Evolutionary conservation across 2,797 vertebrate species (phyloP), one percentile per base, ranked within the genome.

Genomic region (Syndactyla subalaris): DNA sequence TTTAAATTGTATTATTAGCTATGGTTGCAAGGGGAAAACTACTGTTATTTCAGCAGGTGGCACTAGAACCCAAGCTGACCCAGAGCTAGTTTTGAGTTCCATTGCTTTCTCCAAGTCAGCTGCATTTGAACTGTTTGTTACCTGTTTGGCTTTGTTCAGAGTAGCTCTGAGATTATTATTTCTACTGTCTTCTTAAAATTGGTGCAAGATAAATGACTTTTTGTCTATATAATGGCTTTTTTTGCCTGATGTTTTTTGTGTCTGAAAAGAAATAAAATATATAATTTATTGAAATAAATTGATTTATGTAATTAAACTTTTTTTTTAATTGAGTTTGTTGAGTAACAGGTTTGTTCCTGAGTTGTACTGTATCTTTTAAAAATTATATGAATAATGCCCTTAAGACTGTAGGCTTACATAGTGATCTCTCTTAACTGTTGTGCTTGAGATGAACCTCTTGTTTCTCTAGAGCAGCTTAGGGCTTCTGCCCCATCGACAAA

Each of bases 31-130:
- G 24, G 12, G 36, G 17, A 82, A 65, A 78, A 52, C 38, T 21
- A 5, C 74, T 87, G 41, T 76, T 83, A 12, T 38, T 88, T 85
- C 94, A 94, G 73, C 85, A 97, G 95, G 39, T 93, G 92, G 96
- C 96, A 87, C 67, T 93, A 96, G 92, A 93, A 72, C 67, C 55
- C 59, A 59, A 67, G 86, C 76, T 94, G 83, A 89, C 46, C 43
- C 59, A 14, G 36, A 82, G 38, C 77, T 19, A 14, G 36, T 59
- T 83, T 83, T 52, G 72, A 9, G 29, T 55, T 54, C 48, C 32
- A 10, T 41, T 82, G 55, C 27, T 89, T 95, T 93, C 45, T 88
- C 43, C 49, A 52, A 21, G 6, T 72, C 32, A 1, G 22, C 77
- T 68, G 30, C 32, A 2, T 75, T 30, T 81, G 59, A 86, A 34